These are phyloP conservation scores for Melanotaenia maccullochi DNA, from an alignment of 2,797 vertebrate species.

Conservation along the genomic window DNA sequence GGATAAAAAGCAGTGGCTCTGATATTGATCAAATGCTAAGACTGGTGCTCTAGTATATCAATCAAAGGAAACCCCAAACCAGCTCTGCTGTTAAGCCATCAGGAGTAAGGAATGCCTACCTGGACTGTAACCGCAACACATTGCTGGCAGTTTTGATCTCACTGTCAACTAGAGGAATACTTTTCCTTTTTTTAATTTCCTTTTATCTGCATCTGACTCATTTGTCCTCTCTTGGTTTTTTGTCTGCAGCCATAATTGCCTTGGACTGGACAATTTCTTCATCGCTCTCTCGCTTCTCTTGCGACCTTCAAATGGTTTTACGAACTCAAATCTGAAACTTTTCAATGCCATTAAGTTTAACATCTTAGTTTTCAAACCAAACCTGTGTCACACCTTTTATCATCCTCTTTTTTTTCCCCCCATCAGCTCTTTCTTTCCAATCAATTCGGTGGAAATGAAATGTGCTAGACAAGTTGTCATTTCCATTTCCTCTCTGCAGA, in stretches of 20 bases:
- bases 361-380: slow-evolving; percentile 10
- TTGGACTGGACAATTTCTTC: not conserved
- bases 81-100: slow-evolving; percentile 29
- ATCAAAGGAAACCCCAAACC: slow-evolving; percentile 46
- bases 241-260: no score
- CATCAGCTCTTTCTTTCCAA: slow-evolving; percentile 9
- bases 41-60: slow-evolving; percentile 47
- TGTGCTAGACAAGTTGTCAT: slow-evolving; percentile 25
- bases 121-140: slow-evolving; percentile 16
- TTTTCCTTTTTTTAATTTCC: not conserved
- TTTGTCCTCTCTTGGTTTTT: slow-evolving; percentile 29
- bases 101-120: slow-evolving; percentile 15
- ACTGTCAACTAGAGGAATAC: not conserved
- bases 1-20: slow-evolving; percentile 57
- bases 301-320: not conserved
- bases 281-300: no score
- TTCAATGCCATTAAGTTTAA: slow-evolving; percentile 1
- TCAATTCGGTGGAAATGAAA: slow-evolving; percentile 30
- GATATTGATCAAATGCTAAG: slow-evolving; percentile 65
- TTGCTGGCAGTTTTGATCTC: slow-evolving; percentile 22
- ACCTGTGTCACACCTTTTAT: slow-evolving; percentile 1
- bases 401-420: slow-evolving; percentile 3
- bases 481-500: slow-evolving; percentile 28
- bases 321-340: not conserved
- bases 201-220: slow-evolving; percentile 31